Percentiles rank a stretch among this genome's conserved stretches.
These are phyloP conservation scores for Phalera bucephala DNA, from an alignment of 2,888 invertebrate genomes.

Conservation along the genomic window DNA sequence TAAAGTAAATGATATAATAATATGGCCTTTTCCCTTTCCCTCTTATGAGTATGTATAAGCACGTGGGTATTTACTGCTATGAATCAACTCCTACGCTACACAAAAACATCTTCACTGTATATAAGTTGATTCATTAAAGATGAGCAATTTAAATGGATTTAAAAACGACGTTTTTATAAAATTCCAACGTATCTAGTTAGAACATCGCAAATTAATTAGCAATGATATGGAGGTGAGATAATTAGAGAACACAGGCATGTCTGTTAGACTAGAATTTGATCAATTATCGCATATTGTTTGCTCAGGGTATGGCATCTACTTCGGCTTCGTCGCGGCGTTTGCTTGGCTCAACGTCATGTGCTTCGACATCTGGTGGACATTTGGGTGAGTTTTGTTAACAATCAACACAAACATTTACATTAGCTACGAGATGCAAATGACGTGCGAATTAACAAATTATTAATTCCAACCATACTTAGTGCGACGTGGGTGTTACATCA, in stretches of 20 bases:
- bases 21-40: too few relatives aligned
- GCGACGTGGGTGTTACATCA: neutral
- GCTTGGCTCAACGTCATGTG: constrained; percentile 91
- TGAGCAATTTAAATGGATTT: neutral
- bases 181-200: neutral
- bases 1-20: too few relatives aligned
- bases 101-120: neutral
- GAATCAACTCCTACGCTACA: neutral
- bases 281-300: constrained; percentile 54
- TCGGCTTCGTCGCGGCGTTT: constrained; percentile 87
- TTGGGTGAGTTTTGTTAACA: constrained; percentile 84
- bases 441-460: constrained; percentile 25
- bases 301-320: constrained; percentile 86
- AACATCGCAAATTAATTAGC: constrained; percentile 1
- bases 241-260: constrained; percentile 31
- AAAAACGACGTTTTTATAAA: neutral
- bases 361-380: constrained; percentile 92
- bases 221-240: constrained; percentile 12
- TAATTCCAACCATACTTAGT: neutral
- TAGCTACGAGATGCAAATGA: constrained; percentile 24
- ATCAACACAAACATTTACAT: constrained; percentile 38
- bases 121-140: neutral
- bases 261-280: constrained; percentile 30
- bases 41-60: too few relatives aligned
- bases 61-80: neutral